phyloP scores from a whole-genome alignment of 2,888 invertebrate species.

The Pemphredon lugubris region DNA sequence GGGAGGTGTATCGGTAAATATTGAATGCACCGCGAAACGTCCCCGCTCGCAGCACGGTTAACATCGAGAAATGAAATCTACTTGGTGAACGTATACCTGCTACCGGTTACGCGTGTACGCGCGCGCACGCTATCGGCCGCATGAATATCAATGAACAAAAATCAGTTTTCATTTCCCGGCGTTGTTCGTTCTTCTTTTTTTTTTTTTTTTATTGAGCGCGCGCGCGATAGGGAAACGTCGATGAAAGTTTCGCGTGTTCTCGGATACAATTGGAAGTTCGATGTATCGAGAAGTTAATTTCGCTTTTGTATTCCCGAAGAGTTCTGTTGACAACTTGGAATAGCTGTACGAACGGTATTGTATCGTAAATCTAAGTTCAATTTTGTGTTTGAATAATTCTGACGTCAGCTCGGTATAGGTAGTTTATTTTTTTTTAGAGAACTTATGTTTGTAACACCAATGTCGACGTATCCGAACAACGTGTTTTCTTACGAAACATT shows the following conservation, averaged over 20 bases:
- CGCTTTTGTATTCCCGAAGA: too few relatives aligned
- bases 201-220: too few relatives aligned
- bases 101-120: background rate
- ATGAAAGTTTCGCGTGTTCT: background rate
- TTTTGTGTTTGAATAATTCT: background rate
- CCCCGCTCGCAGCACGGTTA: background rate
- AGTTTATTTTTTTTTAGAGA: too few relatives aligned
- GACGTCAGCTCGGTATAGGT: too few relatives aligned
- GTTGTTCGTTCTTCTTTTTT: too few relatives aligned
- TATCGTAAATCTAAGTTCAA: background rate
- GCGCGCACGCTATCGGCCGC: background rate
- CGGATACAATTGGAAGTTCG: too few relatives aligned
- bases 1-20: constrained; percentile 17
- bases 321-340: too few relatives aligned
- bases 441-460: too few relatives aligned
- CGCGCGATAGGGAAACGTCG: background rate
- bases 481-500: too few relatives aligned
- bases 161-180: background rate
- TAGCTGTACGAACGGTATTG: background rate
- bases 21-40: constrained; percentile 8
- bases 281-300: too few relatives aligned
- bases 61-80: constrained; percentile 9
- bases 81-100: background rate
- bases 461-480: too few relatives aligned
- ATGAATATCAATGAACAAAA: constrained; percentile 4